Conservation (phyloP, 2,113 vertebrate genomes). For the Sylvicapra grimmia region DNA sequence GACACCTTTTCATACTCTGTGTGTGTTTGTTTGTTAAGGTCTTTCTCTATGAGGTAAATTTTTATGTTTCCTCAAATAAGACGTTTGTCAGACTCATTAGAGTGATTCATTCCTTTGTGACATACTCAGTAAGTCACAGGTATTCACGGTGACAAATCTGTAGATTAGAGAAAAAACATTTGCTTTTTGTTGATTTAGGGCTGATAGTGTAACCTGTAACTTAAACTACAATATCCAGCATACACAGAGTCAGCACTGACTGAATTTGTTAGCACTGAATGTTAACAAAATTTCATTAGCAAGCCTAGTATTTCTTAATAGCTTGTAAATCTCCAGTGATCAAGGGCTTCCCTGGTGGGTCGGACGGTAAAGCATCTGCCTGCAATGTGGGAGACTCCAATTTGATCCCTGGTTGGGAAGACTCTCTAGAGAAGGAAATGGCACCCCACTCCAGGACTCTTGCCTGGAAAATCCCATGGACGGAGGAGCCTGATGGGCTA, state of each 20-base stretch:
- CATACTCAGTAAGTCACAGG: background rate
- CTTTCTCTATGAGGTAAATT: background rate
- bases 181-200: background rate
- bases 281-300: slow-evolving; percentile 16
- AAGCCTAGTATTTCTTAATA: slow-evolving; percentile 17
- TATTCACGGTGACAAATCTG: background rate
- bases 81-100: background rate
- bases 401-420: background rate
- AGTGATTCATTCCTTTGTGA: slow-evolving; percentile 9
- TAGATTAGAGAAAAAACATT: background rate
- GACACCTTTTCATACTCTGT: background rate
- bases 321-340: slow-evolving; percentile 30
- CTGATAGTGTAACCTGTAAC: background rate
- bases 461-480: background rate
- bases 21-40: background rate
- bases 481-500: background rate
- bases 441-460: background rate
- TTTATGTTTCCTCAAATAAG: background rate
- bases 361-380: background rate
- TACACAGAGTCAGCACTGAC: background rate
- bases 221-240: background rate
- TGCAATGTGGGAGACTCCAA: background rate
- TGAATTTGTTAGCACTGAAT: slow-evolving; percentile 10
- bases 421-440: background rate
- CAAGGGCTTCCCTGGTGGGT: background rate